phyloP scores from a whole-genome alignment of 2,888 invertebrate genomes.

The Proisotoma minuta region DNA sequence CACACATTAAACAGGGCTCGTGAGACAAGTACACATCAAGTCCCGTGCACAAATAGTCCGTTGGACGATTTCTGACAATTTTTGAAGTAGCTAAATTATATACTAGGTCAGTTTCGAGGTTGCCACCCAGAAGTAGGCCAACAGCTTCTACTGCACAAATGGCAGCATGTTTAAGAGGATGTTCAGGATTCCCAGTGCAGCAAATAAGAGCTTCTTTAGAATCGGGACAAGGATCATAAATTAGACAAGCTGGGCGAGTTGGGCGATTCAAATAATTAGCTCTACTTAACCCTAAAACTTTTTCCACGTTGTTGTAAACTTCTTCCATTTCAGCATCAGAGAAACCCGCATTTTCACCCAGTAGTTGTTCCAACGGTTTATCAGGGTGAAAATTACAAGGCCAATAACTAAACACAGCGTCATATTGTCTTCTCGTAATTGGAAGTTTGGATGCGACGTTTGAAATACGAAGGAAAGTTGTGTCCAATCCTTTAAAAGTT shows the following conservation, averaged over 20 bases:
- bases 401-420: slow-evolving; percentile 63
- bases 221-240: slow-evolving; percentile 66
- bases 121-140: slow-evolving; percentile 71
- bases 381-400: slow-evolving; percentile 80
- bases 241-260: slow-evolving; percentile 56
- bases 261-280: too few species aligned
- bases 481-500: slow-evolving; percentile 13
- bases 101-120: too few species aligned
- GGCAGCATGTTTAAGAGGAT: slow-evolving; percentile 74
- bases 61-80: slow-evolving; percentile 18
- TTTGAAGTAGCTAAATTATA: too few species aligned
- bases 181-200: slow-evolving; percentile 57
- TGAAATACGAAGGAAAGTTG: slow-evolving; percentile 16
- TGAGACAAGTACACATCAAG: slow-evolving; percentile 74
- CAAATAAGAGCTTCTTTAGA: slow-evolving; percentile 61
- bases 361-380: slow-evolving; percentile 64
- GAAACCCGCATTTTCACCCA: slow-evolving; percentile 61
- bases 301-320: slow-evolving; percentile 60
- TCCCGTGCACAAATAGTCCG: slow-evolving; percentile 73
- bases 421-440: slow-evolving; percentile 64
- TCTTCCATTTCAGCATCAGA: slow-evolving; percentile 53
- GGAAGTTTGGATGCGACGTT: slow-evolving; percentile 62
- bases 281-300: slow-evolving; percentile 57
- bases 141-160: slow-evolving; percentile 84
- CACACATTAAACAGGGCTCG: slow-evolving; percentile 92